Evolutionary conservation across 2,113 vertebrate species (phyloP).

Genomic region (Balaeniceps rex): DNA sequence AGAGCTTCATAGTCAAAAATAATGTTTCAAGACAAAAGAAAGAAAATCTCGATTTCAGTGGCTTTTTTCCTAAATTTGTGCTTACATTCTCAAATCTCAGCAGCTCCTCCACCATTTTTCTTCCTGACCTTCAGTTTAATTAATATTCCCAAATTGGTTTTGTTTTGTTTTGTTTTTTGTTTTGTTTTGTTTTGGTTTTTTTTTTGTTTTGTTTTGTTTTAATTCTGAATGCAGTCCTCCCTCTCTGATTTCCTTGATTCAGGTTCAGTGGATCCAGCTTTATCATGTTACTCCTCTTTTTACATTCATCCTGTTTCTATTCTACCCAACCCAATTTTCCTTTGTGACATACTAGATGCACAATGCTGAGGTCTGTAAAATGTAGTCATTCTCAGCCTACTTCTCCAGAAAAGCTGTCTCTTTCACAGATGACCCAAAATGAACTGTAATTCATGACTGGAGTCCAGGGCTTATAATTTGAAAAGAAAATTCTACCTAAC

Average conservation of each 20-base stretch:
- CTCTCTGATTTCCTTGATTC: not conserved
- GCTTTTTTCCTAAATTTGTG: not conserved
- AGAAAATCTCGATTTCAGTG: not conserved
- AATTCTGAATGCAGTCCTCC: not conserved
- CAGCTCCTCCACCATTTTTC: not conserved
- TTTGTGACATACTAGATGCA: not conserved
- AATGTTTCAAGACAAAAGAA: not conserved
- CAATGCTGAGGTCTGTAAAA: not conserved
- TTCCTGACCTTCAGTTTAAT: not conserved
- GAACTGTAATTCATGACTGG: not conserved
- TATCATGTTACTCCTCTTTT: not conserved
- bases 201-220: not conserved
- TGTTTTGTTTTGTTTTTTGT: no score
- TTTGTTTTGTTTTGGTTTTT: not conserved
- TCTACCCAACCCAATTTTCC: not conserved
- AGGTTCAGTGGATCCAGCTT: not conserved
- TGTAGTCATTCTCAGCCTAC: not conserved
- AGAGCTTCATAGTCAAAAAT: not conserved
- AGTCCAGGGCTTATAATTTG: not conserved
- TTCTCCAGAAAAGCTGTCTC: not conserved
- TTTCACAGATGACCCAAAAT: not conserved
- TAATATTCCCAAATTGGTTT: not conserved
- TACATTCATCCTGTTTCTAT: not conserved
- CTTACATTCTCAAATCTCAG: not conserved
- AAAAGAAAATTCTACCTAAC: not conserved